phyloP scores from a whole-genome alignment of 2,113 vertebrate species.

The Perca fluviatilis region DNA sequence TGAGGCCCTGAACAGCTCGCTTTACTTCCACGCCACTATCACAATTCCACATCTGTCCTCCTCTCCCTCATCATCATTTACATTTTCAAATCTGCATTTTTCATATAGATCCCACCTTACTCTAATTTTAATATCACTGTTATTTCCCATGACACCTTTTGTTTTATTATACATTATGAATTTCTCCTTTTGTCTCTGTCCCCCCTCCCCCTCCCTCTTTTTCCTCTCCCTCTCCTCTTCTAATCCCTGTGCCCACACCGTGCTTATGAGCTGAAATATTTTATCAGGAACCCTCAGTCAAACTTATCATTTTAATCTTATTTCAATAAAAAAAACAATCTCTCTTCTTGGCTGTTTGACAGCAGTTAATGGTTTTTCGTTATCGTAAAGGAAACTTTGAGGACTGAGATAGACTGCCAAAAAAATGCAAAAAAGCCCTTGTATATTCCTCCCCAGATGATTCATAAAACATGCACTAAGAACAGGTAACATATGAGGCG shows the following conservation, averaged over 20 bases:
- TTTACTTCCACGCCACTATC: constrained; percentile 48
- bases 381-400: constrained; percentile 91
- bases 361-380: constrained; percentile 95
- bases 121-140: constrained; percentile 88
- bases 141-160: constrained; percentile 89
- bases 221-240: constrained; percentile 71
- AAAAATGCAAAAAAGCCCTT: constrained; percentile 83
- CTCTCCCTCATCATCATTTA: constrained; percentile 80
- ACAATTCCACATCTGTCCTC: constrained; percentile 62
- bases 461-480: constrained; percentile 74
- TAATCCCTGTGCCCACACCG: constrained; percentile 90
- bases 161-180: constrained; percentile 89
- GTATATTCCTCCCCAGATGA: constrained; percentile 78
- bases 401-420: constrained; percentile 83
- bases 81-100: constrained; percentile 86
- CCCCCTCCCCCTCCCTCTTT: constrained; percentile 10
- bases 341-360: constrained; percentile 88
- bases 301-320: constrained; percentile 94
- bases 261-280: constrained; percentile 98
- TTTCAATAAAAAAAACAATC: constrained; percentile 98
- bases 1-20: constrained; percentile 38
- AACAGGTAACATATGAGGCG: constrained; percentile 68
- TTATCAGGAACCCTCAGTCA: constrained; percentile 94
- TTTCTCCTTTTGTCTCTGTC: constrained; percentile 77
- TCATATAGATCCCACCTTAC: constrained; percentile 84